These are phyloP conservation scores for Drosophila nebulosa DNA, from an alignment of 1,140 invertebrate genomes.

Conservation along the genomic window DNA sequence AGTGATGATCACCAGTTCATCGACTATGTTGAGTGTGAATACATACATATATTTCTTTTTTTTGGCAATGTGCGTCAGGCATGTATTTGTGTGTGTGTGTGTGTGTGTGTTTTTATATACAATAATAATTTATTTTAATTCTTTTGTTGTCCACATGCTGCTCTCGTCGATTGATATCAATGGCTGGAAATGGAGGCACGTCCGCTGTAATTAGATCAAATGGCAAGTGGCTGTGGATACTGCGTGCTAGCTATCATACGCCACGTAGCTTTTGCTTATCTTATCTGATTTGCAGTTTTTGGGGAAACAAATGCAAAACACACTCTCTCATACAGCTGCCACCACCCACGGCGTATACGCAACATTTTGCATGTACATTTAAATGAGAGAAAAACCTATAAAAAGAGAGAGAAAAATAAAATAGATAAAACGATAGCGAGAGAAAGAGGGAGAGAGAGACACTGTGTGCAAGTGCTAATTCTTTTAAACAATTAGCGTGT, in stretches of 20 bases:
- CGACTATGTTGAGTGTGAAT: neutral
- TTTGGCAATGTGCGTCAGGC: slow-evolving; percentile 43
- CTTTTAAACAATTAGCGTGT: slow-evolving; percentile 30
- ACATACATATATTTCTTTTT: neutral
- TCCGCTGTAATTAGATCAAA: slow-evolving; percentile 56
- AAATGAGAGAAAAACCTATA: neutral
- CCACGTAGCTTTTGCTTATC: slow-evolving; percentile 60
- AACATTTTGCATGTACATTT: slow-evolving; percentile 12
- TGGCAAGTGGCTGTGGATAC: slow-evolving; percentile 21
- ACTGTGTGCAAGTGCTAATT: slow-evolving; percentile 29
- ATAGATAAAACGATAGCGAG: too few species aligned
- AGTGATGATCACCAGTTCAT: slow-evolving; percentile 7
- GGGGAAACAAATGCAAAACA: neutral
- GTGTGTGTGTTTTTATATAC: neutral
- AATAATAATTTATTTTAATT: slow-evolving; percentile 59
- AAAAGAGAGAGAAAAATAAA: too few species aligned
- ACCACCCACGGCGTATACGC: slow-evolving; percentile 42
- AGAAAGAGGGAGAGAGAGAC: neutral
- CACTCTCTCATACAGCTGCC: slow-evolving; percentile 10
- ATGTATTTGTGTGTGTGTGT: too few species aligned
- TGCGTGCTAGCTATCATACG: slow-evolving; percentile 4
- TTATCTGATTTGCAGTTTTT: neutral
- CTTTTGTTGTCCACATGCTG: slow-evolving; percentile 55
- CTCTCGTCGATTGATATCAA: slow-evolving; percentile 26
- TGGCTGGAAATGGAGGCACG: slow-evolving; percentile 62